phyloP scores from a whole-genome alignment of 2,113 vertebrate species.

The Podilymbus podiceps region DNA sequence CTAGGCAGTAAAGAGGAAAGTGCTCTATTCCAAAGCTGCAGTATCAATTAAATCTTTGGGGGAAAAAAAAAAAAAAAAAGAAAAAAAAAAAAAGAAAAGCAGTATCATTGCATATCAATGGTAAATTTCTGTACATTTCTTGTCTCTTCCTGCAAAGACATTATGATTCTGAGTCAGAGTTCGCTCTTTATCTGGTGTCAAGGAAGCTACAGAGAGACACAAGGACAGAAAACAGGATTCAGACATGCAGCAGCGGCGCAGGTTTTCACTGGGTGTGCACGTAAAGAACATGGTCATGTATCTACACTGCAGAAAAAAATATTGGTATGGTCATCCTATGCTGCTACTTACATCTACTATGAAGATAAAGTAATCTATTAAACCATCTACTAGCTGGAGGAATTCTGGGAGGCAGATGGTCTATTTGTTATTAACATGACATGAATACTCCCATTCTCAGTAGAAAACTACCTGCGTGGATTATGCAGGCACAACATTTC shows the following conservation, averaged over 20 bases:
- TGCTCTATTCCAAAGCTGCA: neutral
- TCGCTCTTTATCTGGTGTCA: neutral
- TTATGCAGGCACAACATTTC: neutral
- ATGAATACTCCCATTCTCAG: neutral
- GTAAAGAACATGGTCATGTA: neutral
- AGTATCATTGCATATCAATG: neutral
- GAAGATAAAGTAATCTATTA: neutral
- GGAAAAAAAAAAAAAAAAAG: neutral
- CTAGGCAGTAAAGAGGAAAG: slow-evolving; percentile 13
- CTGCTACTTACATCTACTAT: neutral
- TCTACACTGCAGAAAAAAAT: neutral
- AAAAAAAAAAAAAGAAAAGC: neutral
- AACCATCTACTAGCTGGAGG: neutral
- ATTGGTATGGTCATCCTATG: neutral
- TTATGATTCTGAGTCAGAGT: neutral
- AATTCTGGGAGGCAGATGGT: neutral
- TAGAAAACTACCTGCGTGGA: neutral
- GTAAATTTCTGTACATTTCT: neutral
- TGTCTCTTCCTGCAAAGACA: neutral
- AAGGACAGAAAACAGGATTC: neutral
- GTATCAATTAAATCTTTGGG: neutral
- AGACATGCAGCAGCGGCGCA: neutral
- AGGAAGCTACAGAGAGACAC: neutral
- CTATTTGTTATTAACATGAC: neutral
- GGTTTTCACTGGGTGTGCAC: neutral